phyloP scores from a whole-genome alignment of 37 sponge, comb jelly and placozoan species.

The Spongilla lacustris region DNA sequence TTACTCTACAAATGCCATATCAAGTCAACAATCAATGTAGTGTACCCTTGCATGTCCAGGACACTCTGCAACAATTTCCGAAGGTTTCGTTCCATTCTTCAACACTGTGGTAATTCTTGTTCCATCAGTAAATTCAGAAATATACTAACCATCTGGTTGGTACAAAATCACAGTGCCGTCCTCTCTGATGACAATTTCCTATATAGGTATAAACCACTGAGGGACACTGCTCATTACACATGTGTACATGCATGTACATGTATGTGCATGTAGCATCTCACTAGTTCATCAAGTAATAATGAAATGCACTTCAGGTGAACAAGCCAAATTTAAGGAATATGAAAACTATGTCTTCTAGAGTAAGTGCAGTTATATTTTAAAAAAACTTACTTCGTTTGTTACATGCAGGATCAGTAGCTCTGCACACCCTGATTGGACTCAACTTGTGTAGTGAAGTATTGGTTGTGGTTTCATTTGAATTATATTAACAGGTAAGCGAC shows the following conservation, averaged over 20 bases:
- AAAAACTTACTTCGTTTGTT: slow-evolving; percentile 65
- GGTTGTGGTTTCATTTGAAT: slow-evolving; percentile 17
- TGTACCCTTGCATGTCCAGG: slow-evolving; percentile 76
- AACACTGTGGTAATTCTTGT: slow-evolving; percentile 71
- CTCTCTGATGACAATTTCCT: slow-evolving; percentile 83
- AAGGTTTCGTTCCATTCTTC: not conserved
- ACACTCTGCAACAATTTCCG: slow-evolving; percentile 56
- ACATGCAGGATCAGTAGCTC: slow-evolving; percentile 74
- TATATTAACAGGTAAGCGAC: slow-evolving; percentile 4
- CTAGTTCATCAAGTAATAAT: no score
- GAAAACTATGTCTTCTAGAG: no score
- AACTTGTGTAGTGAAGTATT: not conserved
- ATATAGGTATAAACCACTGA: not conserved
- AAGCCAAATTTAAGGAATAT: no score
- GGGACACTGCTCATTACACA: no score
- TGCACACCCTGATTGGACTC: slow-evolving; percentile 20
- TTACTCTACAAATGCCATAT: no score
- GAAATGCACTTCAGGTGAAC: no score
- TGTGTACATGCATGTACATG: no score
- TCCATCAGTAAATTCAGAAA: slow-evolving; percentile 89
- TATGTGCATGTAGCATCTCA: no score
- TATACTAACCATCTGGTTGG: slow-evolving; percentile 58
- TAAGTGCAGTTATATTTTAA: no score
- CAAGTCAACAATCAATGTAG: slow-evolving; percentile 36
- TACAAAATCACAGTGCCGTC: slow-evolving; percentile 72